Percentiles rank a stretch among this genome's conserved stretches.
These are phyloP conservation scores for Loriculus beryllinus DNA, from an alignment of 2,797 vertebrate genomes.

Conservation along the genomic window DNA sequence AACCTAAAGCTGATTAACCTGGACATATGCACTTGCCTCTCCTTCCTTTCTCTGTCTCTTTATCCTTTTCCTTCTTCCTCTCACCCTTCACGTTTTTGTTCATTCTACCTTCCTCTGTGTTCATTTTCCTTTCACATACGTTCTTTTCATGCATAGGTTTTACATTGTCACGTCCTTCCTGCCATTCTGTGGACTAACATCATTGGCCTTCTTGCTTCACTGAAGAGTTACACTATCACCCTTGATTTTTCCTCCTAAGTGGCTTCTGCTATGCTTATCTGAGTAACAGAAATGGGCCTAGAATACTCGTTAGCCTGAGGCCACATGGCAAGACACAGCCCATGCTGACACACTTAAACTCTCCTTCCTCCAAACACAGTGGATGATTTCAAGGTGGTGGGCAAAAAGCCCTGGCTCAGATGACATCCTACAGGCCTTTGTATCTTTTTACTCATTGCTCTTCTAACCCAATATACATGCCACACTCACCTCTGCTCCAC, in stretches of 20 bases:
- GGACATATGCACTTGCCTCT: not conserved
- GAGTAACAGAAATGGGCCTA: not conserved
- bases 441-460: not conserved
- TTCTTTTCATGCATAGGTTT: not conserved
- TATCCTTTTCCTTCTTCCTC: not conserved
- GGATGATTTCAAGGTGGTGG: not conserved
- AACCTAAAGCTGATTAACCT: not conserved
- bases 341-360: not conserved
- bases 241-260: not conserved
- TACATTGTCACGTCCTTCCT: not conserved
- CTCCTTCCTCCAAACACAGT: not conserved
- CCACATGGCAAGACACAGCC: not conserved
- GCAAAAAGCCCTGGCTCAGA: not conserved
- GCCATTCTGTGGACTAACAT: not conserved
- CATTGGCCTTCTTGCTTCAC: not conserved
- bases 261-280: not conserved
- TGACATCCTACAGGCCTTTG: not conserved
- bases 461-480: not conserved
- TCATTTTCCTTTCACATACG: not conserved
- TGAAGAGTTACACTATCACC: not conserved
- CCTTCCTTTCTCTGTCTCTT: not conserved
- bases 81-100: not conserved
- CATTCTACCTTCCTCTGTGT: not conserved
- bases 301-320: not conserved
- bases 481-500: not conserved